phyloP scores from a whole-genome alignment of 2,113 vertebrate species.

The Hassar affinis region DNA sequence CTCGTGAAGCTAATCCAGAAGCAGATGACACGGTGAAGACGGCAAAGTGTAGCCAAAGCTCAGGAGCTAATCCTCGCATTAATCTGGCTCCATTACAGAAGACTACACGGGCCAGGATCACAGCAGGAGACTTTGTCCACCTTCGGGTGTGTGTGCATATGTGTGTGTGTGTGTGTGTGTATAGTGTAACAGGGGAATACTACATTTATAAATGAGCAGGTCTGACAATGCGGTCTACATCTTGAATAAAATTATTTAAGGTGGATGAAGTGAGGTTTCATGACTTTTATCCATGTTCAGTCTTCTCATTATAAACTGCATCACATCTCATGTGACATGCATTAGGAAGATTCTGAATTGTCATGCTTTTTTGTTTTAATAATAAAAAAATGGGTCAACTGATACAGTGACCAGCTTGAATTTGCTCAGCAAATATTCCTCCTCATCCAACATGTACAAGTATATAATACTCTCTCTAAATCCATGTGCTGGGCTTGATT shows the following conservation, averaged over 20 bases:
- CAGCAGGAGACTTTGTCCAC: neutral
- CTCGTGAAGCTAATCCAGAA: slow-evolving; percentile 26
- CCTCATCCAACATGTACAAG: neutral
- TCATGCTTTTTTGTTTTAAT: too few relatives aligned
- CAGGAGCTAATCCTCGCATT: slow-evolving; percentile 24
- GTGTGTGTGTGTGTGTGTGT: too few relatives aligned
- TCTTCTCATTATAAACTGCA: neutral
- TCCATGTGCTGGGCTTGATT: too few relatives aligned
- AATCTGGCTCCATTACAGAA: slow-evolving; percentile 22
- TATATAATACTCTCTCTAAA: neutral
- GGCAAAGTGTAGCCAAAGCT: slow-evolving; percentile 38
- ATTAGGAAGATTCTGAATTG: neutral
- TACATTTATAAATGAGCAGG: neutral
- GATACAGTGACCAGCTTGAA: neutral
- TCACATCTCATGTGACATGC: neutral
- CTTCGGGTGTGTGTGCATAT: too few relatives aligned
- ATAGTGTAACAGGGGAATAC: neutral
- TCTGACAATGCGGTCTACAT: neutral
- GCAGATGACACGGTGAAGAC: slow-evolving; percentile 11
- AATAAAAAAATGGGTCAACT: neutral
- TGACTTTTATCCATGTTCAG: neutral
- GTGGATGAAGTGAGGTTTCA: neutral
- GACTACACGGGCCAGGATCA: neutral
- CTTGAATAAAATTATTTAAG: neutral
- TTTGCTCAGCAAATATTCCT: neutral